These are phyloP conservation scores for Pica pica DNA, from an alignment of 2,113 vertebrate genomes.

Conservation along the genomic window DNA sequence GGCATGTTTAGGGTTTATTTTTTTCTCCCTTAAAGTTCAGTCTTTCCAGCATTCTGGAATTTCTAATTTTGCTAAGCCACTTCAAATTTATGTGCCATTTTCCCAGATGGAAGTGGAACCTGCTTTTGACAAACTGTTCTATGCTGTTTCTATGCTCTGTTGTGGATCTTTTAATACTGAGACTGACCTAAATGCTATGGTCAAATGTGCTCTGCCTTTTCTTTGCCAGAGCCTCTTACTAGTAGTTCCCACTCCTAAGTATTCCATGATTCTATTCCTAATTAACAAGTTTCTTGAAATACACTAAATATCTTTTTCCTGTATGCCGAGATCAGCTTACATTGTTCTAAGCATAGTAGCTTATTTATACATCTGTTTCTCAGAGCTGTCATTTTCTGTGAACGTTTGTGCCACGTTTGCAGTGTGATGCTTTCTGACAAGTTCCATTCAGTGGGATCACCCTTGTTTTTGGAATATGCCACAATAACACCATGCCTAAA, in stretches of 20 bases:
- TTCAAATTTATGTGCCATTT: background rate
- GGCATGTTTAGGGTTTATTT: background rate
- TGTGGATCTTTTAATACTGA: background rate
- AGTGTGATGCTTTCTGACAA: background rate
- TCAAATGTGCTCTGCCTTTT: background rate
- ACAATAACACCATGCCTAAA: background rate
- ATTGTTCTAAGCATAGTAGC: background rate
- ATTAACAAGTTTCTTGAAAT: background rate
- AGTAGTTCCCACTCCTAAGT: background rate
- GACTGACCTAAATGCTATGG: background rate
- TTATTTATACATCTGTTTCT: background rate
- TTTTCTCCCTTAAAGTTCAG: background rate
- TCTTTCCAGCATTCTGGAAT: background rate
- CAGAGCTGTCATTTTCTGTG: background rate
- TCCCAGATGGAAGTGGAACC: background rate
- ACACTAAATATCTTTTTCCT: background rate
- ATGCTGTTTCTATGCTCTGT: fast-evolving
- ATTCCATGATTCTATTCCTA: background rate
- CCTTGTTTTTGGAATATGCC: background rate
- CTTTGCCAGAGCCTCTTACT: background rate
- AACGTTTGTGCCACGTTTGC: fast-evolving
- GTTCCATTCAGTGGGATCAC: background rate
- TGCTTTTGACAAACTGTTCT: background rate
- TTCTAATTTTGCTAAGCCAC: background rate
- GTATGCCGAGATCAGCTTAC: background rate